Evolutionary conservation across 2,888 invertebrate species (phyloP), one percentile per base, ranked within the genome.

Genomic region (Ctenicera cuprea): DNA sequence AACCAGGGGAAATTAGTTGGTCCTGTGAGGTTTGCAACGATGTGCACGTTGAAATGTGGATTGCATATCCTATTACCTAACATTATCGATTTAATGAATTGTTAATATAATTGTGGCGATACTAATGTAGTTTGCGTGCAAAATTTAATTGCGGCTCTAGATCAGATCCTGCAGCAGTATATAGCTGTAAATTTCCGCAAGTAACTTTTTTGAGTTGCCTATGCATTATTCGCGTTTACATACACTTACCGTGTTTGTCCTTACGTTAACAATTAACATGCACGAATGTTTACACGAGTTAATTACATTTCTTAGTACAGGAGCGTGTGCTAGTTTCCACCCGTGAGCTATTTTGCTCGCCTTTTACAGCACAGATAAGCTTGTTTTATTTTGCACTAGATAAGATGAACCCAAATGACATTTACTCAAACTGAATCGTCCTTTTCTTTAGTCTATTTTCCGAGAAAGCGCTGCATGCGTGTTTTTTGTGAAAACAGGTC

Each of bases 401-500:
- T 54, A 54, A 54, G 54, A 54, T 30, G 54, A 54, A 54, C 54
- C 33, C n/a, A 54, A 54, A 54, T 54, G 26, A 54, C 26, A 30
- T 54, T 54, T 54, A 12, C 54, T 7, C 54, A 30, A 22, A 54
- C 54, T 33, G 33, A 54, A 33, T 54, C 54, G 30, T n/a, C 14
- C 54, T 16, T 14, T 54, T 54, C 54, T 54, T 54, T 33, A 9
- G 54, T 14, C 30, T 54, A 14, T 54, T 54, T 20, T 33, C 54
- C 26, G n/a, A 14, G 30, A 50, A 48, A 54, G 30, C 54, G 54
- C 22, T 12, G 50, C 33, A 33, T 33, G 54, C 30, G 30, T 54
- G 54, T 54, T 54, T 54, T 54, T 54, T 33, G 8, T 16, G 54
- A 54, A 54, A 54, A 54, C 22, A 54, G 12, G 41, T 8, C 20